Evolutionary conservation across 2,113 vertebrate genomes (phyloP), one percentile per base, ranked within the genome.

Genomic region (Pyxicephalus adspersus): DNA sequence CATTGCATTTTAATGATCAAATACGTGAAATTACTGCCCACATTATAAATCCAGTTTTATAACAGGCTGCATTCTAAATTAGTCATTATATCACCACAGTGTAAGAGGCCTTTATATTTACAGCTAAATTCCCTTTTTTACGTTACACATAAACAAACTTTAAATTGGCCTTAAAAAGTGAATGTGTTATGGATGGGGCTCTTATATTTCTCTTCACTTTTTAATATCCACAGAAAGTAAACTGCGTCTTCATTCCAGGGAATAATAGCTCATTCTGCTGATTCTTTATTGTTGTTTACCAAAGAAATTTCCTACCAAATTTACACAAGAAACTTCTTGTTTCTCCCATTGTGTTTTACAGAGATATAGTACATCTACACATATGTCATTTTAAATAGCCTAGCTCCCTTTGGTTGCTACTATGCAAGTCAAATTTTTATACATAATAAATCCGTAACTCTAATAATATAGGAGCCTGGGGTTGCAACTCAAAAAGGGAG

Each of bases 111-210:
- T 54, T 81, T 74, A 73, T 73, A 81, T 81, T 81, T 81, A 81
- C 80, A 81, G 54, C 70, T 50, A 75, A 75, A 75, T 81, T 66
- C 63, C 61, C 7, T 34, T 29, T 81, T 81, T 81, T 81, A 81
- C 58, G 60, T 58, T 75, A 57, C 70, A 81, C 80, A 81, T 81
- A 81, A 81, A 81, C 80, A 81, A 81, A 81, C 61, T 81, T 81
- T 65, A 81, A 81, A 81, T 58, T 81, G 61, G 80, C 52, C 71
- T 65, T 81, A 75, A 81, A 81, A 81, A 75, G 70, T 74, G 80
- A 75, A 75, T 74, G 51, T 64, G 50, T 75, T 66, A 65, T 81
- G 71, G 70, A 75, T 81, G 51, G 52, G 18, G 29, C 29, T 75
- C 70, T 73, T 81, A 81, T 58, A 81, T 57, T 71, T 58, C 51